Base-by-base conservation (phyloP, 1,140 invertebrate genomes). In the Achroia grisella region DNA sequence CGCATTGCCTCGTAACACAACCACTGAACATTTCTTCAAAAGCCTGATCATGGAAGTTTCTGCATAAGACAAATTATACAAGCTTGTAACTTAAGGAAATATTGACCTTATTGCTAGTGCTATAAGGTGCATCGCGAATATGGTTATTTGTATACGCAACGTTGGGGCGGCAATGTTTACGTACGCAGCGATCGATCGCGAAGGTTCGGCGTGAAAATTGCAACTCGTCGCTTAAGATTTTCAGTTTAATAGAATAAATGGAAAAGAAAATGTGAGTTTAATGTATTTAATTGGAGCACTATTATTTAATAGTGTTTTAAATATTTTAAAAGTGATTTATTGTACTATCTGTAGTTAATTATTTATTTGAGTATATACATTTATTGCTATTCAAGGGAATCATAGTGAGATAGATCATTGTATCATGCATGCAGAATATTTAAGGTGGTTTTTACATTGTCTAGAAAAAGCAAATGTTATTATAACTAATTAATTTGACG, bases 171-270 rank as follows among this genome's bases (percentile, higher is more conserved):
- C 66, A 58, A 49, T 83, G 77, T 83, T 79, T 81, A 78, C 68
- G 58, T 62, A 77, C 76, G 73, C 71, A 66, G 42, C 72, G 71
- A 82, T 84, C 77, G 78, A 82, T 84, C 61, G 64, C 63, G 43
- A 59, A 48, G 39, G 77, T 58, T 64, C 68, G 77, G 57, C 71
- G 72, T 72, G 75, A 84, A 84, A 81, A 80, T 84, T 81, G 80
- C 77, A 80, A 81, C 52, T 61, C 67, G 64, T 57, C 58, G 69
- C 43, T 49, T 48, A 29, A 43, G 39, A 52, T 56, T 71, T 61
- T 53, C 56, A 62, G 50, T 36, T 32, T 52, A 67, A 69, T 52
- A 60, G 30, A 56, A 61, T 60, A 52, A 58, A 65, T 69, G 44
- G 60, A 71, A 58, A 55, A 8, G 37, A 36, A 44, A 62, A 23